Conservation (phyloP, 2,113 vertebrate genomes). For the Colossoma macropomum region DNA sequence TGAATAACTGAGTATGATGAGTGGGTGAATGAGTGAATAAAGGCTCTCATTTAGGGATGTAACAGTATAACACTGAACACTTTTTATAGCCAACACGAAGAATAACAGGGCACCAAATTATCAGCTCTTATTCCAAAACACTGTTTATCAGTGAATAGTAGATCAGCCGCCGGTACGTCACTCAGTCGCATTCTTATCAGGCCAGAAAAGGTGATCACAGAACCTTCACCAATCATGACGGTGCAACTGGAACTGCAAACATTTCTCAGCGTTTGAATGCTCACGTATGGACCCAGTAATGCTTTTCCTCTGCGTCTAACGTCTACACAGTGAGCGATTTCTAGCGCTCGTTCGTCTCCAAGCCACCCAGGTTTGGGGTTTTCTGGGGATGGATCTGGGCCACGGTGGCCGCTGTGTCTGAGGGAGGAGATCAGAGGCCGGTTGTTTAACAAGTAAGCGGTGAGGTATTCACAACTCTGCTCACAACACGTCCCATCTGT, state of each 20-base stretch:
- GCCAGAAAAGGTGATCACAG: neutral
- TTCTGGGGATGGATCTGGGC: slow-evolving; percentile 10
- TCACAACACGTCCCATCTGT: slow-evolving; percentile 36
- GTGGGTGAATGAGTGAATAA: no score
- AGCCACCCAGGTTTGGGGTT: neutral
- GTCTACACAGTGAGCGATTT: neutral
- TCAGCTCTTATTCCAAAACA: no score
- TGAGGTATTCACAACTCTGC: slow-evolving; percentile 24
- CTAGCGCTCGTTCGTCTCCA: neutral
- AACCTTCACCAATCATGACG: neutral
- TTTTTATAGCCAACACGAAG: no score
- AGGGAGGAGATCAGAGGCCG: slow-evolving; percentile 20
- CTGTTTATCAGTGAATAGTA: no score
- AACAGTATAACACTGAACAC: no score
- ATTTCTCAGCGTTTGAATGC: neutral
- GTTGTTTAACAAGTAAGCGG: slow-evolving; percentile 24
- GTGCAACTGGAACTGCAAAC: neutral
- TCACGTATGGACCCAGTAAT: neutral
- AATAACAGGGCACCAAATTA: no score
- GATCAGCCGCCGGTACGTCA: no score
- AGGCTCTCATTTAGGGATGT: no score
- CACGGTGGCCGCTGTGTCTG: neutral
- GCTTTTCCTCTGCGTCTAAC: neutral
- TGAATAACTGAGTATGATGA: no score
- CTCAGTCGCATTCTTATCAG: no score